phyloP scores from a whole-genome alignment of 2,113 vertebrate genomes.

The Marmota monax region DNA sequence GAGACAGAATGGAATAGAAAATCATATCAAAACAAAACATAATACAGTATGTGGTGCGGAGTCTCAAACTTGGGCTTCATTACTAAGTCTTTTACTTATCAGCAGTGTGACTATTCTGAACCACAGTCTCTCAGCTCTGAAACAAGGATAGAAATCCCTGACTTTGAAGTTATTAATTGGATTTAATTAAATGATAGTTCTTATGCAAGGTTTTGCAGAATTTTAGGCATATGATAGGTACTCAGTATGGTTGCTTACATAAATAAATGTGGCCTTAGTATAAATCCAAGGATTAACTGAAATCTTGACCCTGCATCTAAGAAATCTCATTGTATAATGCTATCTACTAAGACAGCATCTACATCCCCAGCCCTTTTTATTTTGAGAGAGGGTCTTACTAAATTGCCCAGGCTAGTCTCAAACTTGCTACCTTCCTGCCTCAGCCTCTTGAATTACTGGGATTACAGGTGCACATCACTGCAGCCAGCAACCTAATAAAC shows the following conservation, averaged over 20 bases:
- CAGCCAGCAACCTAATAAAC: not conserved
- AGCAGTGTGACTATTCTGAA: not conserved
- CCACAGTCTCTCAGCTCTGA: not conserved
- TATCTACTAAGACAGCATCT: not conserved
- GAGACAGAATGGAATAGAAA: not conserved
- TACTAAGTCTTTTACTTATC: not conserved
- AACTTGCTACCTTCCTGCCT: too few species aligned
- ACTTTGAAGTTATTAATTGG: not conserved
- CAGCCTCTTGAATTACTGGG: too few species aligned
- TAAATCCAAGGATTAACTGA: slow-evolving; percentile 8
- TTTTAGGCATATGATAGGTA: not conserved
- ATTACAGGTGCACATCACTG: too few species aligned
- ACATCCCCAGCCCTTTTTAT: not conserved
- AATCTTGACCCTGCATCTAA: slow-evolving; percentile 14
- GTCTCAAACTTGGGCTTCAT: not conserved
- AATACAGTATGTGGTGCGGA: not conserved
- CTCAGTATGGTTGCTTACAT: not conserved
- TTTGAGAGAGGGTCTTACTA: too few species aligned
- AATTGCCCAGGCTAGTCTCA: too few species aligned
- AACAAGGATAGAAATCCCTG: not conserved
- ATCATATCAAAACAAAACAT: not conserved
- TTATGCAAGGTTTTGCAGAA: not conserved
- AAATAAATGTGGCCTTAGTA: not conserved
- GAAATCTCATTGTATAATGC: not conserved
- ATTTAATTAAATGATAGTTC: not conserved